phyloP scores from a whole-genome alignment of 2,797 vertebrate species.

The Chromobotia macracanthus region DNA sequence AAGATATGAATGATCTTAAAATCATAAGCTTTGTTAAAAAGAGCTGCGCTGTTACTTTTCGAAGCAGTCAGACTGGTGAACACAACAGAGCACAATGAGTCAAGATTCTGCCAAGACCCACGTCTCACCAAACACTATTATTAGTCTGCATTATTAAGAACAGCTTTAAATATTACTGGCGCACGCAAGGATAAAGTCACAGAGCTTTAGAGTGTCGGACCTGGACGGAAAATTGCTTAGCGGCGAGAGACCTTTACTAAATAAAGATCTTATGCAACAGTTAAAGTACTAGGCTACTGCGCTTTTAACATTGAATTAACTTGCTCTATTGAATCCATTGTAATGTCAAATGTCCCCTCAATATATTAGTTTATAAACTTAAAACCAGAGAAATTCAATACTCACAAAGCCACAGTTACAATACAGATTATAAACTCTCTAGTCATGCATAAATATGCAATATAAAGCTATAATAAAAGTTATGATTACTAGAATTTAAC shows the following conservation, averaged over 20 bases:
- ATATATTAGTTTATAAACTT: not conserved
- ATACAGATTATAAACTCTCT: not conserved
- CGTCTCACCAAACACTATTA: slow-evolving; percentile 7
- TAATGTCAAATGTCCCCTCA: not conserved
- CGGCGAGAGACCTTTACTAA: slow-evolving; percentile 35
- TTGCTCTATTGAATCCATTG: not conserved
- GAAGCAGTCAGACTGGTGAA: no score
- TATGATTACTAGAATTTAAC: no score
- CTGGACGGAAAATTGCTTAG: slow-evolving; percentile 6
- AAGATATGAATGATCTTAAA: no score
- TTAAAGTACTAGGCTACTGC: not conserved
- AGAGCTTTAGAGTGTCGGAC: not conserved
- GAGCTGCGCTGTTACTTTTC: no score
- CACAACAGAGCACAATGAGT: not conserved
- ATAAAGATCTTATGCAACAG: slow-evolving; percentile 44
- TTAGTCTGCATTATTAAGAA: slow-evolving; percentile 5
- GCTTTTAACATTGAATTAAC: slow-evolving; percentile 10
- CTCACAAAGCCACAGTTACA: not conserved
- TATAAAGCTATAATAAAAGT: no score
- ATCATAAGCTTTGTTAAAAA: no score
- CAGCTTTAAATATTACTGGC: slow-evolving; percentile 12
- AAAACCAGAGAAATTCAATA: not conserved
- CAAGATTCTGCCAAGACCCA: not conserved
- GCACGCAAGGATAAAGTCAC: not conserved
- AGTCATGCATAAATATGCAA: not conserved